Evolutionary conservation across 2,797 vertebrate genomes (phyloP).

Genomic region (Eleutherodactylus coqui): DNA sequence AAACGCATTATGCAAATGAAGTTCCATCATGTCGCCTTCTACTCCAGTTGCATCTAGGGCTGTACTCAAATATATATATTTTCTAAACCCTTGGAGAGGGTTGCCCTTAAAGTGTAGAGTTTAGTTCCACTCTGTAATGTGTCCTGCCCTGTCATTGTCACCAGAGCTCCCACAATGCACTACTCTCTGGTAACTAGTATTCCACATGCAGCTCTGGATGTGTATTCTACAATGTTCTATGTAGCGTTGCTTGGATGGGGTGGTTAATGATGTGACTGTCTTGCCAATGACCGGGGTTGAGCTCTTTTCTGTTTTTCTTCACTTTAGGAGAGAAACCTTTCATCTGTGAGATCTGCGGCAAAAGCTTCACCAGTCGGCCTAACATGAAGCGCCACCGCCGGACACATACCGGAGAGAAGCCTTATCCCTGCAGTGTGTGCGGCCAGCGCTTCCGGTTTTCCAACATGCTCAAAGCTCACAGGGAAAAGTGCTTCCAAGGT

Average conservation of each 20-base stretch:
- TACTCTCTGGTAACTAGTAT: not conserved
- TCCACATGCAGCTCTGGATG: not conserved
- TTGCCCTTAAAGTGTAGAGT: no score
- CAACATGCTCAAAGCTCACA: constrained; percentile 98
- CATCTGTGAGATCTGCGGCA: constrained; percentile 97
- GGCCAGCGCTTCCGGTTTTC: constrained; percentile 98
- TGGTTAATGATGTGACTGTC: not conserved
- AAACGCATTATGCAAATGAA: no score
- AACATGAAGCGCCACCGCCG: constrained; percentile 96
- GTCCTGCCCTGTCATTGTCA: no score
- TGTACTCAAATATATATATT: no score
- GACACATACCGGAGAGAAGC: constrained; percentile 87
- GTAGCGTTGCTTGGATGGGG: no score
- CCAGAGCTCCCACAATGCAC: not conserved
- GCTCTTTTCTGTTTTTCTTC: constrained; percentile 6
- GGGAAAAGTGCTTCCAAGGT: constrained; percentile 93
- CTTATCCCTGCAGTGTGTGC: constrained; percentile 96
- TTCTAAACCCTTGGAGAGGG: no score
- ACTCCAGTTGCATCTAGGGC: no score
- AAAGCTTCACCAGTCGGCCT: constrained; percentile 97
- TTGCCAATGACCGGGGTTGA: constrained; percentile 32
- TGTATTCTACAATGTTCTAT: not conserved
- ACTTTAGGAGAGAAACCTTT: constrained; percentile 93
- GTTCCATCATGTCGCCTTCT: no score
- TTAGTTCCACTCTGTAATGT: no score